phyloP scores from a whole-genome alignment of 2,113 vertebrate species.

The Ahaetulla prasina region DNA sequence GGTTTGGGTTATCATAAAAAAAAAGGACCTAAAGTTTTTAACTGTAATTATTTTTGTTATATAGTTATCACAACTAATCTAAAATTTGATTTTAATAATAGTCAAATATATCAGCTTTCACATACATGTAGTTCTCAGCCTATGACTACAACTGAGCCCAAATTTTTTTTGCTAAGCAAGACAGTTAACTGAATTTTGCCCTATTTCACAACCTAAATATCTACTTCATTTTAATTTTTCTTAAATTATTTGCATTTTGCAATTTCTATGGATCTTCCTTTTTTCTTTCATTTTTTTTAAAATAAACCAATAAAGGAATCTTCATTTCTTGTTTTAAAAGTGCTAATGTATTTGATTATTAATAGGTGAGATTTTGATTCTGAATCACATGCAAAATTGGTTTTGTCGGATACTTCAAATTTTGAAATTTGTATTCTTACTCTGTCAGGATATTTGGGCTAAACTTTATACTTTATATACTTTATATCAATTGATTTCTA shows the following conservation, averaged over 20 bases:
- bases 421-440: not conserved
- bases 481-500: not conserved
- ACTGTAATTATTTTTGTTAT: too few species aligned
- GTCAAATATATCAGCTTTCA: too few species aligned
- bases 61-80: too few species aligned
- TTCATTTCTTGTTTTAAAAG: not conserved
- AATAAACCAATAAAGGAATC: not conserved
- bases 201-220: too few species aligned
- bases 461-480: not conserved
- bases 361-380: not conserved
- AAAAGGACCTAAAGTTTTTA: too few species aligned
- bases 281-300: too few species aligned
- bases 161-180: too few species aligned
- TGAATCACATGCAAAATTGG: not conserved
- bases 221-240: not conserved
- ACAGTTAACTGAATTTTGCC: too few species aligned
- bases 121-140: too few species aligned
- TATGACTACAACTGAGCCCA: too few species aligned
- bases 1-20: too few species aligned
- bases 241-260: not conserved
- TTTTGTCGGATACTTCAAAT: not conserved
- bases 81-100: too few species aligned
- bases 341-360: not conserved
- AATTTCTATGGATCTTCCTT: not conserved
- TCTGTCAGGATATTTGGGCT: not conserved